Percentiles rank a stretch among this genome's conserved stretches.
These are phyloP conservation scores for Sebastes iracundus DNA, from an alignment of 2,797 vertebrate species.

Conservation along the genomic window DNA sequence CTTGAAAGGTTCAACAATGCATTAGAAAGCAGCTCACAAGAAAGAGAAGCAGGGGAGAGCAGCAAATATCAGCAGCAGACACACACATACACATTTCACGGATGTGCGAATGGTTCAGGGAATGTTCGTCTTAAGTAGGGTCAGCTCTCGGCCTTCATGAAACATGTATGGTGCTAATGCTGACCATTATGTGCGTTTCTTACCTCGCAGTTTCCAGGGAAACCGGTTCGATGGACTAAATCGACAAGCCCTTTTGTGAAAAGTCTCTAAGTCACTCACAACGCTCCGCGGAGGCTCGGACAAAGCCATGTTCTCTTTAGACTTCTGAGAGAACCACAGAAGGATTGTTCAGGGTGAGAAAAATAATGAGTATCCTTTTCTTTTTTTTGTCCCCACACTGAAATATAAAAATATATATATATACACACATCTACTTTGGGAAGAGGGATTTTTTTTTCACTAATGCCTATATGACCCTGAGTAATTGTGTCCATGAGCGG, in stretches of 20 bases:
- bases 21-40: conserved; percentile 56
- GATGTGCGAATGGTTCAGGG: background rate
- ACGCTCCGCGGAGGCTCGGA: background rate
- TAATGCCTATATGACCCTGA: conserved; percentile 42
- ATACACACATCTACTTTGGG: conserved; percentile 4
- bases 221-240: conserved; percentile 51
- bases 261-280: conserved; percentile 28
- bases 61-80: conserved; percentile 55
- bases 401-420: conserved; percentile 2
- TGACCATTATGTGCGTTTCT: conserved; percentile 38
- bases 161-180: conserved; percentile 72
- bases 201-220: conserved; percentile 49
- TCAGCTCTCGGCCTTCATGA: conserved; percentile 59
- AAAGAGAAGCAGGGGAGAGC: conserved; percentile 35
- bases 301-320: background rate
- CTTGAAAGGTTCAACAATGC: conserved; percentile 76
- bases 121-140: conserved; percentile 50
- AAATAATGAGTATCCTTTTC: conserved; percentile 53
- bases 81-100: conserved; percentile 23
- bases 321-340: conserved; percentile 9
- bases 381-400: background rate
- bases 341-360: conserved; percentile 25
- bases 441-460: background rate
- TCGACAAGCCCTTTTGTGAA: conserved; percentile 42
- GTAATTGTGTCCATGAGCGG: conserved; percentile 49